A percentile compares a stretch with the other conserved stretches of the same genome.
Evolutionary conservation across 1,140 invertebrate species (phyloP).

Genomic region (Helicoverpa armigera): DNA sequence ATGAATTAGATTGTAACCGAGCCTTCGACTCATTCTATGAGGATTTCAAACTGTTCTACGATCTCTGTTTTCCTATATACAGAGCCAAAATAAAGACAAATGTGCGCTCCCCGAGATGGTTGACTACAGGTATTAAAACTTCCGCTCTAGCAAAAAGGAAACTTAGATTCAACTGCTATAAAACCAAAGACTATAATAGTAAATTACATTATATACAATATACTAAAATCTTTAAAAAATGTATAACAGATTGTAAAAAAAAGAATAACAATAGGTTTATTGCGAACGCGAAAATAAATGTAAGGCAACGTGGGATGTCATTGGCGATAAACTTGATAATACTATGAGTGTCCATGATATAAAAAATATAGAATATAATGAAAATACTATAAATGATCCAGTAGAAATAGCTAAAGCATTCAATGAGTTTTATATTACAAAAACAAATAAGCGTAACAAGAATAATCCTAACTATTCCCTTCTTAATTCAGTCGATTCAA

Average conservation of each 20-base stretch:
- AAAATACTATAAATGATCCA: no score
- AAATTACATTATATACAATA: not conserved
- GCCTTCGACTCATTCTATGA: not conserved
- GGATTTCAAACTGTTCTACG: not conserved
- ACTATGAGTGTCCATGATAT: no score
- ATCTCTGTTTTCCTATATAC: not conserved
- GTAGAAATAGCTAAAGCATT: no score
- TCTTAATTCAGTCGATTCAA: no score
- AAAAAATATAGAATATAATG: no score
- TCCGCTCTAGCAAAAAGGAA: not conserved
- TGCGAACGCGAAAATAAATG: constrained; percentile 6
- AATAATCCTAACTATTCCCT: no score
- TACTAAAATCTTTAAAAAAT: not conserved
- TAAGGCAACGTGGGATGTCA: constrained; percentile 4
- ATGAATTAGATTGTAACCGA: constrained; percentile 4
- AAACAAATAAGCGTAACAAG: no score
- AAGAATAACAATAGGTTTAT: not conserved
- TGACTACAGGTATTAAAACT: not conserved
- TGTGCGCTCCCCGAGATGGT: not conserved
- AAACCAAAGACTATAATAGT: constrained; percentile 2
- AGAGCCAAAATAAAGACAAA: not conserved
- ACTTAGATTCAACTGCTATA: constrained; percentile 7
- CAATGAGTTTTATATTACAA: no score
- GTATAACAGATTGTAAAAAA: not conserved
- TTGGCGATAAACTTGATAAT: not conserved